Evolutionary conservation across 2,888 invertebrate species (phyloP).

Genomic region (Drosophila nr. medialis): DNA sequence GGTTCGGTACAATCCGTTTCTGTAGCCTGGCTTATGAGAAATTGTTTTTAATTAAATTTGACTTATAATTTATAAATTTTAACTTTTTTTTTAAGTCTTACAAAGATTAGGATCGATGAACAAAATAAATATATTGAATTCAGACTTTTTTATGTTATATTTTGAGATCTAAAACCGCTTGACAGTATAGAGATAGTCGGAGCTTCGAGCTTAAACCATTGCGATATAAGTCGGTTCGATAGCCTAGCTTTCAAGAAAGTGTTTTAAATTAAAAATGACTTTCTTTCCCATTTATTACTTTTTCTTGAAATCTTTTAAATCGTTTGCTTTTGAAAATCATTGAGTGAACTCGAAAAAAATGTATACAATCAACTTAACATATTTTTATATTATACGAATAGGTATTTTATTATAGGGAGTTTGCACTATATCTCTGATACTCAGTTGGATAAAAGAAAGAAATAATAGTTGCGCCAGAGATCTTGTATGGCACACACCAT

Average conservation of each 20-base stretch:
- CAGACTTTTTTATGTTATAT: not conserved
- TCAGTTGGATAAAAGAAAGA: conserved; percentile 10
- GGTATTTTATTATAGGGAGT: not conserved
- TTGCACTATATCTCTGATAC: conserved; percentile 20
- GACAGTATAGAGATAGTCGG: not conserved
- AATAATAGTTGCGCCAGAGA: conserved; percentile 54
- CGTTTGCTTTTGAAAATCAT: not conserved
- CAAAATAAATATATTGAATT: not conserved
- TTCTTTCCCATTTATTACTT: not conserved
- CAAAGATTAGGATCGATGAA: not conserved
- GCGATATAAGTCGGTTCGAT: not conserved
- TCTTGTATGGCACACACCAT: conserved; percentile 39
- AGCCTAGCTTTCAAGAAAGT: not conserved
- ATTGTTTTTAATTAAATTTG: not conserved
- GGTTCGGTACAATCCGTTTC: not conserved
- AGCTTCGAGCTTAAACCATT: not conserved
- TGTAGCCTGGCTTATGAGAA: not conserved
- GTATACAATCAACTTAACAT: not conserved
- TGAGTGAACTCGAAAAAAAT: not conserved
- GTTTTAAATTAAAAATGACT: not conserved
- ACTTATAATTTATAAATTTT: not conserved
- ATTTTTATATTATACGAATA: not conserved
- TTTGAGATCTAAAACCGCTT: not conserved
- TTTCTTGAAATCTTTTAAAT: not conserved
- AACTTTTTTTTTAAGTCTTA: not conserved